Evolutionary conservation across 1,140 invertebrate species (phyloP), one percentile per base, ranked within the genome.

Genomic region (Luehdorfia chinensis): DNA sequence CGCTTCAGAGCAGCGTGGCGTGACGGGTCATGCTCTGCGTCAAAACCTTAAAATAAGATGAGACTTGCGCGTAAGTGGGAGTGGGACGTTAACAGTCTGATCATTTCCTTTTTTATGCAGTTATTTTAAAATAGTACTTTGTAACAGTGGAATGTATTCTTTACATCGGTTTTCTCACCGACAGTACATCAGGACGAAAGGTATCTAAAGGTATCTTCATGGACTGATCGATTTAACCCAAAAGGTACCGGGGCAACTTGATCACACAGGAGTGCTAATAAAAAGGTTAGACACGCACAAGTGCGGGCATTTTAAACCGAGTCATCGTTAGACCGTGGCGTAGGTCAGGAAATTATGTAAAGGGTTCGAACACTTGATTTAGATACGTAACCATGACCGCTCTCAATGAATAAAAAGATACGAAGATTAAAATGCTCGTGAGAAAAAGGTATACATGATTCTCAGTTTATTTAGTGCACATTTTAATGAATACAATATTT

Each of bases 161-260:
- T n/a, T n/a, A n/a, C n/a, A n/a, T 9, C 21, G 50, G 21, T 57
- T 47, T 43, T 61, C 13, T 23, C 7, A 12, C 0, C 1, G 33
- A 53, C 28, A 36, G 54, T 64, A 60, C 37, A 36, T 21, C 19
- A 57, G 47, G 51, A 47, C 46, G 27, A 32, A n/a, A n/a, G n/a
- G n/a, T n/a, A n/a, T n/a, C n/a, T n/a, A n/a, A n/a, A 51, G 33
- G 45, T 49, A 50, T 53, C 44, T 67, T 63, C 53, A 66, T 55
- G 63, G 45, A 31, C 33, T 59, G 53, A 68, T 68, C 66, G 50
- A 68, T 65, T 68, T 59, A 49, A 50, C 55, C 55, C 58, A 32
- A 53, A 55, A 56, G 41, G 48, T 44, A 25, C n/a, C 16, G 32
- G 15, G 43, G 39, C 43, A 47, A 31, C 19, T 16, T 25, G 39